phyloP scores from a whole-genome alignment of 2,797 vertebrate species.

The Babyrousa celebensis region DNA sequence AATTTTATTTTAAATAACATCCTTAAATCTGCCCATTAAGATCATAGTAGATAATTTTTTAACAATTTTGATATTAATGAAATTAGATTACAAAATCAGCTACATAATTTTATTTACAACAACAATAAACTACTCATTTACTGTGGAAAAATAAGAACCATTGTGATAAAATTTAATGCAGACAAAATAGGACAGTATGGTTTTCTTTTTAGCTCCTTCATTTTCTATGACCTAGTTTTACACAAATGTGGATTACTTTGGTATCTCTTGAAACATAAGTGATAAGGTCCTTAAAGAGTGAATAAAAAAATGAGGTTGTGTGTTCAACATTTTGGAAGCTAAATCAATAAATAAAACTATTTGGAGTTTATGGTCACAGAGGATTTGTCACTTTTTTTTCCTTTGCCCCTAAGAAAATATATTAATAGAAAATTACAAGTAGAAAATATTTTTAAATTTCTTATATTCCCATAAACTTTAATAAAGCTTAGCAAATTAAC shows the following conservation, averaged over 20 bases:
- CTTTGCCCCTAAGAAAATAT: slow-evolving; percentile 64
- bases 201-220: slow-evolving; percentile 13
- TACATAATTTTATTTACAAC: slow-evolving; percentile 86
- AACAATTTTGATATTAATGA: slow-evolving; percentile 87
- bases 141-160: slow-evolving; percentile 61
- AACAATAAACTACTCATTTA: slow-evolving; percentile 82
- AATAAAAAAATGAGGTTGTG: neutral
- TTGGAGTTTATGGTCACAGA: slow-evolving; percentile 30
- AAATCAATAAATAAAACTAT: slow-evolving; percentile 57
- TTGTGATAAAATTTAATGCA: slow-evolving; percentile 63
- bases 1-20: slow-evolving; percentile 80
- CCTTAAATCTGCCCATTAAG: slow-evolving; percentile 55
- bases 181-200: slow-evolving; percentile 50
- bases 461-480: slow-evolving; percentile 50
- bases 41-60: slow-evolving; percentile 74
- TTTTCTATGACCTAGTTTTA: neutral
- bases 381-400: slow-evolving; percentile 66
- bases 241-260: slow-evolving; percentile 53
- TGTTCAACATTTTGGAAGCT: slow-evolving; percentile 64
- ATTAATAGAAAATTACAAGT: slow-evolving; percentile 55
- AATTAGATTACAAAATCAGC: slow-evolving; percentile 82
- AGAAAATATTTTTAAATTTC: slow-evolving; percentile 60
- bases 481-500: slow-evolving; percentile 57
- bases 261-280: slow-evolving; percentile 68
- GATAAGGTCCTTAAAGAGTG: neutral